Evolutionary conservation across 2,113 vertebrate species (phyloP).

Genomic region (Montifringilla adamsi): DNA sequence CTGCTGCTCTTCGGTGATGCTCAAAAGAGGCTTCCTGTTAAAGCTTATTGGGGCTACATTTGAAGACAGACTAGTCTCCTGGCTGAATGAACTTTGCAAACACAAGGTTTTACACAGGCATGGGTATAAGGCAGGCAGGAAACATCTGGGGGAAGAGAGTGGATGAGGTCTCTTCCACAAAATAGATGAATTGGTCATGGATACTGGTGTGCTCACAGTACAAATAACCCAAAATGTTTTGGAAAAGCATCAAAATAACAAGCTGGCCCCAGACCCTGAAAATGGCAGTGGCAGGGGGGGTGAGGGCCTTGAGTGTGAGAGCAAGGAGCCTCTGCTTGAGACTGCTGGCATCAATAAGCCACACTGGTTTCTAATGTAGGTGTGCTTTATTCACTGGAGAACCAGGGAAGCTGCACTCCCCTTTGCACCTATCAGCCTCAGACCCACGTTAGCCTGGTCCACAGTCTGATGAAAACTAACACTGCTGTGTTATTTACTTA

Average conservation of each 20-base stretch:
- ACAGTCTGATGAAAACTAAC: not conserved
- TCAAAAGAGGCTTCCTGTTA: not conserved
- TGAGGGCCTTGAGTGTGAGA: not conserved
- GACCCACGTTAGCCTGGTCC: not conserved
- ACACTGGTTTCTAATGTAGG: fast-evolving
- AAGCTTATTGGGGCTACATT: not conserved
- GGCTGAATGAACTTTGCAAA: not conserved
- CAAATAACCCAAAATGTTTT: fast-evolving
- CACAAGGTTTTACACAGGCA: not conserved
- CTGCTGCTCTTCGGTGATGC: not conserved
- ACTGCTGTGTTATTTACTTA: not conserved
- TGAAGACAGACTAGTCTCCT: not conserved
- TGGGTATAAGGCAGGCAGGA: not conserved
- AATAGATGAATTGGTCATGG: not conserved
- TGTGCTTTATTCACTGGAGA: not conserved
- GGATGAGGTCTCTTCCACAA: not conserved
- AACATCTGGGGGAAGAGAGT: not conserved
- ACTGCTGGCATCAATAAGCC: not conserved
- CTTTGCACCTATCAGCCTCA: not conserved
- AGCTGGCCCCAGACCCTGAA: not conserved
- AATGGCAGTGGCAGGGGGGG: not conserved
- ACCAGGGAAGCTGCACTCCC: not conserved
- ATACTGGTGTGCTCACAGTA: not conserved
- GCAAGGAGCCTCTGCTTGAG: not conserved
- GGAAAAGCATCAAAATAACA: not conserved